Base-by-base conservation (phyloP, 2,113 vertebrate species). In the Gymnobelideus leadbeateri region DNA sequence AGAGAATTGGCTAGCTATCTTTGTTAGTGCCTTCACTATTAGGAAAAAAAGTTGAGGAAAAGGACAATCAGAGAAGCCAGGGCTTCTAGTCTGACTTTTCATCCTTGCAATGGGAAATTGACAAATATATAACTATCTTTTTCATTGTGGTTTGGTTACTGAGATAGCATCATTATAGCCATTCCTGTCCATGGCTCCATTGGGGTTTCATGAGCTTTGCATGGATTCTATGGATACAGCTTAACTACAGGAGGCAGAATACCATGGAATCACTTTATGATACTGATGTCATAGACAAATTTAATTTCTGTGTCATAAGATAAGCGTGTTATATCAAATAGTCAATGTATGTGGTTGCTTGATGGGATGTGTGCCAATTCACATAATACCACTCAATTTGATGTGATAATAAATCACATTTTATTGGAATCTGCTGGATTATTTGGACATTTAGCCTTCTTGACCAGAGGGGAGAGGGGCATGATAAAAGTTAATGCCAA, bases 21-120 rank as follows among this genome's bases (percentile, higher is more conserved):
- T n/a, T 89, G 25, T 19, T 26, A 61, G 21, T 51, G 93, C 26
- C 24, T 90, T 95, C n/a, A 46, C 46, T 89, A 43, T 37, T 21
- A 25, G 68, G 14, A 92, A 52, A 54, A 46, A 91, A 52, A 51
- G 57, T 49, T 25, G 24, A 0, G 5, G 28, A 14, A 26, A 11
- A 0, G 12, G 51, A 2, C n/a, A n/a, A 16, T 43, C 0, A 2
- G 0, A 53, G 89, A 47, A 91, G 49, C 24, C n/a, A 1, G 0
- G 0, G 14, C 19, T 11, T 43, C 0, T 0, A 54, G 25, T 10
- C 52, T 89, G n/a, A 0, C 0, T 3, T 0, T 24, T 50, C 47
- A 0, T 3, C 1, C 9, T 90, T n/a, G 19, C 6, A 0, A 14
- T 9, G 23, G 51, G 51, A 92, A 14, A 47, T 21, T 0, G 1